Base-by-base conservation (phyloP, 2,888 invertebrate genomes). In the Steinernema hermaphroditum region DNA sequence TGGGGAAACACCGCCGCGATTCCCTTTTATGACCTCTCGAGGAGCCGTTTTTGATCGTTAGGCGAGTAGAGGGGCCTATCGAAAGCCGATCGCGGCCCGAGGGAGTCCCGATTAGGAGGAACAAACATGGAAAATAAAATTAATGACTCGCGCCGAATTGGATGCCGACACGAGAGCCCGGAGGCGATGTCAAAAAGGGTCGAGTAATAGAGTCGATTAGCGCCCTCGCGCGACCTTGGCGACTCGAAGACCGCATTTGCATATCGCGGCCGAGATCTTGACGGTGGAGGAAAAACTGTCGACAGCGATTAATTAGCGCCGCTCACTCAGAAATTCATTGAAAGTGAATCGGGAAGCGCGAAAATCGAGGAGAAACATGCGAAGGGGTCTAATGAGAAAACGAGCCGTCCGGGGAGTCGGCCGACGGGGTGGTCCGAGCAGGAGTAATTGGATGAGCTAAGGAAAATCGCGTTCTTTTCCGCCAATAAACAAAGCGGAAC, bases 401-500 rank as follows among this genome's bases (percentile, higher is more conserved):
- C 54, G 54, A 54, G 27, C n/a, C 24, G 12, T 4, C n/a, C 54
- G 27, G 27, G n/a, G 54, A 54, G 27, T 54, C 27, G 27, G n/a
- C 27, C 16, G 6, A 12, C 12, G 24, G 54, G 27, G 27, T 22
- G 24, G 54, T 22, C 54, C 12, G 54, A 27, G 24, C 54, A 54
- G 27, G 54, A 54, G 54, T 54, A 54, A 54, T 54, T 54, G 54
- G 24, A 54, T 54, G 9, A 54, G 54, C 54, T 27, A 54, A 54
- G 54, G 22, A 27, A 19, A 49, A 19, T 54, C 54, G 24, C 6
- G 22, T 54, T 24, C 24, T 14, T 54, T 54, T 54, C 27, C 54
- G 54, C 54, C 54, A 54, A 54, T 54, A 54, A 54, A 54, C 54
- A 54, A 54, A 2, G 54, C 54, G 27, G 54, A 54, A 54, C 54